Percentiles rank a stretch among this genome's conserved stretches.
Conservation (phyloP, 2,888 invertebrate genomes). For the Hylaea fasciaria region DNA sequence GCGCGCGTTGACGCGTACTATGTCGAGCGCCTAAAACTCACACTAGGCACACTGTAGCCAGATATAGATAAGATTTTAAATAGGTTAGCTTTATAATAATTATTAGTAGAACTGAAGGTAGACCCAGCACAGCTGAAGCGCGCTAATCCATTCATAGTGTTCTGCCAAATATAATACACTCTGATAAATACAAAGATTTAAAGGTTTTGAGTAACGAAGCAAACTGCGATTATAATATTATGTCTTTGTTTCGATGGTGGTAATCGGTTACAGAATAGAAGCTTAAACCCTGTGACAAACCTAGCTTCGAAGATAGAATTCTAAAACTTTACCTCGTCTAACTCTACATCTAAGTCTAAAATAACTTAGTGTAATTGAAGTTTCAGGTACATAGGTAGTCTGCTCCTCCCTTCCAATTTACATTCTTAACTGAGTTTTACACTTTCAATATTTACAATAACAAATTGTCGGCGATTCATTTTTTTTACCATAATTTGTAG, state of each 20-base stretch:
- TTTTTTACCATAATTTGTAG: constrained; percentile 45
- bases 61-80: too few species aligned
- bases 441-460: constrained; percentile 66
- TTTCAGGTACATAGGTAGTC: constrained; percentile 80
- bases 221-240: constrained; percentile 7
- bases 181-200: neutral
- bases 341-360: constrained; percentile 73
- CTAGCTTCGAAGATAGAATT: constrained; percentile 75
- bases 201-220: neutral
- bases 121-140: too few species aligned
- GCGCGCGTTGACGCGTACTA: too few species aligned
- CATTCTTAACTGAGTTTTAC: constrained; percentile 58
- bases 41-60: too few species aligned
- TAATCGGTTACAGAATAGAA: constrained; percentile 49
- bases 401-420: constrained; percentile 66
- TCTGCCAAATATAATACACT: too few species aligned
- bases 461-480: constrained; percentile 36
- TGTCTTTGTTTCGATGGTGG: constrained; percentile 3
- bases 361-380: constrained; percentile 81
- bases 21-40: too few species aligned
- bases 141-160: too few species aligned
- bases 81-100: too few species aligned
- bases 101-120: too few species aligned
- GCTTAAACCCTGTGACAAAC: constrained; percentile 79
- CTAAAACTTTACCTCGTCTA: constrained; percentile 73